Percentiles rank a stretch among this genome's conserved stretches.
Conservation (phyloP, 2,113 vertebrate genomes). For the Syngnathoides biaculeatus region DNA sequence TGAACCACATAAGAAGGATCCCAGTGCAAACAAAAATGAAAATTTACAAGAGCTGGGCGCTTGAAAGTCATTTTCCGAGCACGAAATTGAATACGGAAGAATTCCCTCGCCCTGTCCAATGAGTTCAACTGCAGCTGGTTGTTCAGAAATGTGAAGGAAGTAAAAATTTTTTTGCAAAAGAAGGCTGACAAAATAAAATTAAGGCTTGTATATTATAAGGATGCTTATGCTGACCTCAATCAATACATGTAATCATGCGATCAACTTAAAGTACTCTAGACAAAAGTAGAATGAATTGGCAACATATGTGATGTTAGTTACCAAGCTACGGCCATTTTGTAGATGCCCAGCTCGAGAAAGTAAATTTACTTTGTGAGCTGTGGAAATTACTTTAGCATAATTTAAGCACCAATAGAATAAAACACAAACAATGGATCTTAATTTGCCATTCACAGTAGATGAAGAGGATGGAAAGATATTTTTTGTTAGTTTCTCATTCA, state of each 20-base stretch:
- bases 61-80: constrained; percentile 36
- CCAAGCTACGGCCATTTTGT: background rate
- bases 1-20: constrained; percentile 6
- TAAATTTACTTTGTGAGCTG: background rate
- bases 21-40: constrained; percentile 31
- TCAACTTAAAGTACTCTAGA: background rate
- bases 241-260: background rate
- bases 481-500: background rate
- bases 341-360: background rate
- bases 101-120: constrained; percentile 21
- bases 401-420: background rate
- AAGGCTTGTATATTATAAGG: background rate
- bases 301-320: background rate
- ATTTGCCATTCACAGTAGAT: background rate
- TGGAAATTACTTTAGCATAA: background rate
- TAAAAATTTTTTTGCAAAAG: background rate
- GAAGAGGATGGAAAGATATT: background rate
- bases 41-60: constrained; percentile 6
- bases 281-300: background rate
- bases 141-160: background rate
- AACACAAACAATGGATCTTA: background rate
- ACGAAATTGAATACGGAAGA: constrained; percentile 36
- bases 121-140: constrained; percentile 3
- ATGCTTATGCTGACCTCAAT: background rate
- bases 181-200: background rate